Evolutionary conservation across 1,140 invertebrate species (phyloP), one percentile per base, ranked within the genome.

Genomic region (Episyrphus balteatus): DNA sequence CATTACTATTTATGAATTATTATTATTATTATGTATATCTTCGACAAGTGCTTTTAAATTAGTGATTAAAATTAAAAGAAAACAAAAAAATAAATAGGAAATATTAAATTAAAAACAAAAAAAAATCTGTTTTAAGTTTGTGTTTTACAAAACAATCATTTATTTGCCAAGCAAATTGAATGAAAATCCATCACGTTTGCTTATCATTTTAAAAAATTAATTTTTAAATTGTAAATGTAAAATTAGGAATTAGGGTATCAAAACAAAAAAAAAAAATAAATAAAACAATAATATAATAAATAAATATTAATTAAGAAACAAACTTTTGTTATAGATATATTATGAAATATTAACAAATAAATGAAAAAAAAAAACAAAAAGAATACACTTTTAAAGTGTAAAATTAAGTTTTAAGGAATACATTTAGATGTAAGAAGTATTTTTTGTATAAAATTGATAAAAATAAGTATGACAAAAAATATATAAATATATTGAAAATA

Each of bases 241-340:
- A 26, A 26, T 26, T 26, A 26, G 21, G 8, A 26, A 37, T 13
- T n/a, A 13, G 13, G 36, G 10, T 15, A 37, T 13, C 10, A 5
- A 15, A 5, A 37, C 5, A 13, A 15, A 37, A 26, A 3, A 26
- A 26, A 5, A 26, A 26, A 5, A 26, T 26, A 26, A 26, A 26
- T 5, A 26, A 26, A 26, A 5, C 3, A 26, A 26, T 26, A 5
- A 26, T 26, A 8, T 6, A 26, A 26, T 9, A 41, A 14, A 41
- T 41, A 41, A 41, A 15, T 44, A 41, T 37, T 48, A 51, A 48
- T 52, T 46, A 40, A 46, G 48, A 58, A 52, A 46, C 58, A 58
- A 52, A 55, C 54, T 56, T 49, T 51, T 47, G 47, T 57, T 50
- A 51, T 55, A 39, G 45, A 10, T 5, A 9, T 34, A 9, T n/a